These are phyloP conservation scores for Drosophila ambigua DNA, from an alignment of 1,140 invertebrate genomes.

Conservation along the genomic window DNA sequence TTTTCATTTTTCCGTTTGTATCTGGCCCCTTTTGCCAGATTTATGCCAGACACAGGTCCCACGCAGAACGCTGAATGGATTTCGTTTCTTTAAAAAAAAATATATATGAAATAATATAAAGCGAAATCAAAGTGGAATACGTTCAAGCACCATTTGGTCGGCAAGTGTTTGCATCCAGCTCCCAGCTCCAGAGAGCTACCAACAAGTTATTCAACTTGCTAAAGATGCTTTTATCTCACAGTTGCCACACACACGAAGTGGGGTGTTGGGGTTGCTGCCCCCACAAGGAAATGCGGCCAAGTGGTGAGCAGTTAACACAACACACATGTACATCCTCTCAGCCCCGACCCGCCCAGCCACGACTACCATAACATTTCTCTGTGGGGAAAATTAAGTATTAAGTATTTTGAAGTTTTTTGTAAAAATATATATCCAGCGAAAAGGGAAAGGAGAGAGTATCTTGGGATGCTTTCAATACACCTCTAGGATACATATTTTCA, in stretches of 20 bases:
- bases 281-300: conserved; percentile 44
- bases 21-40: conserved; percentile 17
- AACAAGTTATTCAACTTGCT: conserved; percentile 54
- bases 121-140: conserved; percentile 56
- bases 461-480: no score
- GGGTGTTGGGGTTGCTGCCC: neutral
- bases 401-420: conserved; percentile 68
- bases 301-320: conserved; percentile 62
- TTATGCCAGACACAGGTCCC: conserved; percentile 43
- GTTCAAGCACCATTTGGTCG: conserved; percentile 62
- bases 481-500: no score
- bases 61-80: conserved; percentile 31
- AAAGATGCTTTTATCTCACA: conserved; percentile 65
- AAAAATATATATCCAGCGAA: conserved; percentile 25
- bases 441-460: conserved; percentile 6
- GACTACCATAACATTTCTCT: conserved; percentile 40
- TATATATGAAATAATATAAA: conserved; percentile 10
- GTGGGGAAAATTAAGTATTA: conserved; percentile 73
- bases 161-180: conserved; percentile 42
- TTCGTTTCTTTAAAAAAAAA: conserved; percentile 36
- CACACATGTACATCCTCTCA: conserved; percentile 41
- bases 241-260: conserved; percentile 28
- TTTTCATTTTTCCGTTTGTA: no score
- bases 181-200: conserved; percentile 10
- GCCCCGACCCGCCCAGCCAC: conserved; percentile 7